phyloP scores from a whole-genome alignment of 2,113 vertebrate genomes.

The Psophia crepitans region DNA sequence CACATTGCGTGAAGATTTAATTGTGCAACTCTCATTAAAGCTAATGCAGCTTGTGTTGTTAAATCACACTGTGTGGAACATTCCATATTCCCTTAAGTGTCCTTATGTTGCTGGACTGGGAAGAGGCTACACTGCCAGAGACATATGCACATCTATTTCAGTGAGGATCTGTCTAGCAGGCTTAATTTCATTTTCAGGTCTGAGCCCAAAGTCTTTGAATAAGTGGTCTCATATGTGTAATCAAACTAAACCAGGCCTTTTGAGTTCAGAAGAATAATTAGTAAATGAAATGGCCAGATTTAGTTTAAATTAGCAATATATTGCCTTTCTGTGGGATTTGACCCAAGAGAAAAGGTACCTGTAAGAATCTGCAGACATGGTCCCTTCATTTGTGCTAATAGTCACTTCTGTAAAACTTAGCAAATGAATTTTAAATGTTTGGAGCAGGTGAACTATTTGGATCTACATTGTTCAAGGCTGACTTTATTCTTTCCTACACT shows the following conservation, averaged over 20 bases:
- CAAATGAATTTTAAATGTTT: background rate
- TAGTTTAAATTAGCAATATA: background rate
- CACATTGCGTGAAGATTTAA: background rate
- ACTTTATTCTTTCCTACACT: background rate
- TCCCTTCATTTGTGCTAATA: background rate
- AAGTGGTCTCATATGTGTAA: background rate
- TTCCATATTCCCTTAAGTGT: conserved; percentile 22
- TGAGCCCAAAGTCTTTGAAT: background rate
- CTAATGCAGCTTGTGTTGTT: conserved; percentile 30
- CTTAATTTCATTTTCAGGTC: background rate
- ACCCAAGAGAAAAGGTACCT: background rate
- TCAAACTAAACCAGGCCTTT: background rate
- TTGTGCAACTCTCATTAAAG: conserved; percentile 20
- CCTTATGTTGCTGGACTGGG: background rate
- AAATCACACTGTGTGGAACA: background rate
- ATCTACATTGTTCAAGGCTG: background rate
- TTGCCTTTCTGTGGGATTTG: background rate
- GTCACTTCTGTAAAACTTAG: background rate
- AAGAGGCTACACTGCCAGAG: background rate
- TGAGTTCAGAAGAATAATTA: background rate
- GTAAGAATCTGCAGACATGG: background rate
- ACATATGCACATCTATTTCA: background rate
- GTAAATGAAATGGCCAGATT: background rate
- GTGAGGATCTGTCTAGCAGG: background rate
- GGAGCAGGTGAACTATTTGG: background rate